These are phyloP conservation scores for Gambelia wislizenii DNA, from an alignment of 2,797 vertebrate species.

Conservation along the genomic window DNA sequence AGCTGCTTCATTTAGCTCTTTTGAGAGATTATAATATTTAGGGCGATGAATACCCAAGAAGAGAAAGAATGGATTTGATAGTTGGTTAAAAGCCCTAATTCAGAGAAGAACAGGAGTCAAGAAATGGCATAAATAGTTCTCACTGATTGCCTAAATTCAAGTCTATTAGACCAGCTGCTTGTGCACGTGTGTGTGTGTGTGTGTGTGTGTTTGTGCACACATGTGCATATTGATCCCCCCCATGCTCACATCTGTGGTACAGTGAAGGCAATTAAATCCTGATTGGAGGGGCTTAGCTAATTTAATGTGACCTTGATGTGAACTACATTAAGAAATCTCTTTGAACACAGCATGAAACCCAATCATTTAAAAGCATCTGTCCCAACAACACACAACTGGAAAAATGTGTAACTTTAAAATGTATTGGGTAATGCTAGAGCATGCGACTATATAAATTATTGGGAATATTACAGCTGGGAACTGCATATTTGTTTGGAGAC, in stretches of 20 bases:
- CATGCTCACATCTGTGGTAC: not conserved
- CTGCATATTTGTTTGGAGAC: not conserved
- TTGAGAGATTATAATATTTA: constrained; percentile 28
- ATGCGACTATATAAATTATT: not conserved
- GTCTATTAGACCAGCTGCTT: not conserved
- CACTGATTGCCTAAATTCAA: constrained; percentile 18
- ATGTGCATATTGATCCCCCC: not conserved
- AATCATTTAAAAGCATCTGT: constrained; percentile 42
- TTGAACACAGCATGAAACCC: constrained; percentile 40
- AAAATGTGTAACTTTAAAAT: not conserved
- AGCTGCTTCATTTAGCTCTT: constrained; percentile 5
- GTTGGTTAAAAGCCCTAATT: constrained; percentile 10
- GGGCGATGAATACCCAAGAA: not conserved
- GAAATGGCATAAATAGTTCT: constrained; percentile 5
- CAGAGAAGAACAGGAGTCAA: not conserved
- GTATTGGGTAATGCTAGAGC: not conserved
- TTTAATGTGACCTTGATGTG: constrained; percentile 44
- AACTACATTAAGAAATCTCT: constrained; percentile 47
- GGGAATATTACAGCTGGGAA: constrained; percentile 15
- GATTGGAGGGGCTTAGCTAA: constrained; percentile 28
- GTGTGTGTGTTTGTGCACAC: not conserved
- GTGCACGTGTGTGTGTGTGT: not conserved
- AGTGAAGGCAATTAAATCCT: constrained; percentile 25
- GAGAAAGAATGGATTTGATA: not conserved
- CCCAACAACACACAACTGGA: not conserved